Percentiles rank a stretch among this genome's conserved stretches.
Evolutionary conservation across 2,113 vertebrate species (phyloP).

Genomic region (Rhinoptilus africanus): DNA sequence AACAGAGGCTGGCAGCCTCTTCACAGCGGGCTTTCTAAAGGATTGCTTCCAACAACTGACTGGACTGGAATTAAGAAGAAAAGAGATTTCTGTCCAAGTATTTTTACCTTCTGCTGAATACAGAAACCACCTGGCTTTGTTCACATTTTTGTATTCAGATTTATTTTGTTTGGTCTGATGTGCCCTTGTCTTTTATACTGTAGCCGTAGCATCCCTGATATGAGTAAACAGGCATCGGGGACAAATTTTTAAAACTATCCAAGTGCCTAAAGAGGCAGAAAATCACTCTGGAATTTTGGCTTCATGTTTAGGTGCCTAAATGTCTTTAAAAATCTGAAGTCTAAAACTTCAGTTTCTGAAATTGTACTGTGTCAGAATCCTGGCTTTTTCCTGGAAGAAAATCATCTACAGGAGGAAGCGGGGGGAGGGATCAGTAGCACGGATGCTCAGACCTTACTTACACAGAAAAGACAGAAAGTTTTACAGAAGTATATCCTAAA

Average conservation of each 20-base stretch:
- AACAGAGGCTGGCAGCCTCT: background rate
- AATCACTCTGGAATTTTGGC: background rate
- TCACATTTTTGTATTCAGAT: background rate
- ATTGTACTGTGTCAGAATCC: background rate
- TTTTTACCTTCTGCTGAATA: background rate
- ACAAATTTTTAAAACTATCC: background rate
- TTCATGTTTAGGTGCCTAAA: background rate
- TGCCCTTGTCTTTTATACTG: background rate
- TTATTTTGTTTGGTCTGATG: background rate
- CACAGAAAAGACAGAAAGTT: background rate
- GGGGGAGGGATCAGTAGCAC: background rate
- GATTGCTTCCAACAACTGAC: background rate
- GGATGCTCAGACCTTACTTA: background rate
- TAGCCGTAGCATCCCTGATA: background rate
- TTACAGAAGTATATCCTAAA: background rate
- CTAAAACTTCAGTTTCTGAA: background rate
- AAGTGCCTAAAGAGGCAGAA: background rate
- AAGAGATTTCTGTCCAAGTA: background rate
- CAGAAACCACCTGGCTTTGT: background rate
- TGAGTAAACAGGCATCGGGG: background rate
- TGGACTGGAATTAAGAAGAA: background rate
- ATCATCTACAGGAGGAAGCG: background rate
- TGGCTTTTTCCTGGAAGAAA: background rate
- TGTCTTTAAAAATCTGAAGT: background rate
- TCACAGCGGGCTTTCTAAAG: fast-evolving